Percentiles rank a stretch among this genome's conserved stretches.
These are phyloP conservation scores for Lamprologus speciosus DNA, from an alignment of 2,113 vertebrate genomes.

Conservation along the genomic window DNA sequence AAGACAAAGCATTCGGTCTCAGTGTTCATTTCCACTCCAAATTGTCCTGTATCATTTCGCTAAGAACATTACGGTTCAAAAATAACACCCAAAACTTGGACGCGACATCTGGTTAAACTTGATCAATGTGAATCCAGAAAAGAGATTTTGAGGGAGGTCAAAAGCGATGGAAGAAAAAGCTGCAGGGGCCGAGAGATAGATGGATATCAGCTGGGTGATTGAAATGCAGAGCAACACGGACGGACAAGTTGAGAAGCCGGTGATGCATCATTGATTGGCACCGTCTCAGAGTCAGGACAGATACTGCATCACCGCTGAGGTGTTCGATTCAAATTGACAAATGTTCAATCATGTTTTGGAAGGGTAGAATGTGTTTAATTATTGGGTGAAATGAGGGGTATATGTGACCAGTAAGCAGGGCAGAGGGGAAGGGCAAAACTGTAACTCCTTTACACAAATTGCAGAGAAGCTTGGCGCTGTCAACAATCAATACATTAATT, in stretches of 20 bases:
- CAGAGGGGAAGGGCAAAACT: not conserved
- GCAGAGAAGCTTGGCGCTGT: not conserved
- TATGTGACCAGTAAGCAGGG: not conserved
- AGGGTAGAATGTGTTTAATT: slow-evolving; percentile 51
- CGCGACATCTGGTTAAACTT: not conserved
- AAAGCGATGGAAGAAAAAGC: not conserved
- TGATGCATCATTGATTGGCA: slow-evolving; percentile 56
- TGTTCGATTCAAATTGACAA: slow-evolving; percentile 46
- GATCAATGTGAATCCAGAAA: slow-evolving; percentile 9
- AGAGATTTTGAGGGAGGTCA: slow-evolving; percentile 5
- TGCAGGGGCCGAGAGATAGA: slow-evolving; percentile 4
- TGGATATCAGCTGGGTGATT: slow-evolving; percentile 33
- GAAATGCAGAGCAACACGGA: slow-evolving; percentile 27
- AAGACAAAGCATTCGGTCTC: slow-evolving; percentile 13
- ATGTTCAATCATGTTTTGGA: not conserved
- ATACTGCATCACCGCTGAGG: slow-evolving; percentile 39
- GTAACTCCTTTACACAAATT: slow-evolving; percentile 7
- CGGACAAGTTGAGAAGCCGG: slow-evolving; percentile 8
- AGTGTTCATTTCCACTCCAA: not conserved
- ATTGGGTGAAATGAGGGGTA: slow-evolving; percentile 41
- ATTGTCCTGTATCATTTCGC: not conserved
- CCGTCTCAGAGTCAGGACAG: slow-evolving; percentile 11
- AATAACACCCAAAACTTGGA: not conserved
- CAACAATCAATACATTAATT: slow-evolving; percentile 60
- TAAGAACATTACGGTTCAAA: not conserved